Conservation (phyloP, 1,140 invertebrate species). For the Eriocheir sinensis region DNA sequence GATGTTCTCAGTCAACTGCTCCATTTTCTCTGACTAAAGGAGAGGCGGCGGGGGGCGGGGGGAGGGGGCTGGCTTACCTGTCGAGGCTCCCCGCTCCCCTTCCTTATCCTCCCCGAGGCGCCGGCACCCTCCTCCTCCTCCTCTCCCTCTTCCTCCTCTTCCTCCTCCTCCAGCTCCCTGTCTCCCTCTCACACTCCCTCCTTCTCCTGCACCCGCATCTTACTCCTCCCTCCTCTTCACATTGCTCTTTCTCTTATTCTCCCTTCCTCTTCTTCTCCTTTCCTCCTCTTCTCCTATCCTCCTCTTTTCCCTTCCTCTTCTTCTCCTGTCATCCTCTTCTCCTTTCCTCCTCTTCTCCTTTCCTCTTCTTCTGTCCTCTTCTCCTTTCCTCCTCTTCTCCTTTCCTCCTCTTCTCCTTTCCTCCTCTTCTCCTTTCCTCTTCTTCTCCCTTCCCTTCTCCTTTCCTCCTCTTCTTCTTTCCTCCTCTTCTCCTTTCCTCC, state of each 20-base stretch:
- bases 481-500: neutral
- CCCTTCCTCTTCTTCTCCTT: neutral
- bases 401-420: neutral
- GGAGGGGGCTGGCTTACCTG: conserved; percentile 30
- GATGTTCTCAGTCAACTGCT: neutral
- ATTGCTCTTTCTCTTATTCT: neutral
- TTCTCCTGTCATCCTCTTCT: neutral
- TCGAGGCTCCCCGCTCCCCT: neutral
- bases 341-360: neutral
- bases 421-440: neutral
- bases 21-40: conserved; percentile 44
- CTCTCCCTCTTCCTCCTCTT: neutral
- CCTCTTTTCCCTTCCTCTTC: neutral
- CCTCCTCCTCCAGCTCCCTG: neutral
- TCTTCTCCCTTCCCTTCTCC: neutral
- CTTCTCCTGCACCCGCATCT: neutral
- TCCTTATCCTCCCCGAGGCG: neutral
- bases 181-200: conserved; percentile 26
- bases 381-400: neutral
- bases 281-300: neutral
- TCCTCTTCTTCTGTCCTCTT: neutral
- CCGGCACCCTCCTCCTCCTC: neutral
- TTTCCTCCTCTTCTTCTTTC: neutral
- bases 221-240: neutral
- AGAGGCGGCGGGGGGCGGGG: neutral